These are phyloP conservation scores for Lutjanus campechanus DNA, from an alignment of 2,797 vertebrate genomes.

Conservation along the genomic window DNA sequence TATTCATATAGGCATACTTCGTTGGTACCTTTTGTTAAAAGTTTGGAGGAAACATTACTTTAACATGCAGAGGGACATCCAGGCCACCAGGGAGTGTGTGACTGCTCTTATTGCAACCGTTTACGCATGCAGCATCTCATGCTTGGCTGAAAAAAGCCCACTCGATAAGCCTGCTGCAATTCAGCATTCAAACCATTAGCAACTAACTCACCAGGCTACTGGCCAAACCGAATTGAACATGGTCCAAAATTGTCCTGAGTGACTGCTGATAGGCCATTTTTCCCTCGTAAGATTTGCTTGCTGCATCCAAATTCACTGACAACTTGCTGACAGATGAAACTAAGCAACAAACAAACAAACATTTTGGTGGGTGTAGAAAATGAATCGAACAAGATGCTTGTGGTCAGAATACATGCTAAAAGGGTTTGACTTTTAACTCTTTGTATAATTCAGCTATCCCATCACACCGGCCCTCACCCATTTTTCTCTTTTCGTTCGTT, in stretches of 20 bases:
- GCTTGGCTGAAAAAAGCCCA: slow-evolving; percentile 86
- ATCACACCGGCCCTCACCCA: slow-evolving; percentile 6
- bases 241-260: slow-evolving; percentile 11
- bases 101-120: slow-evolving; percentile 77
- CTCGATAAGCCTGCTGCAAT: slow-evolving; percentile 8
- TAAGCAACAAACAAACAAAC: background rate
- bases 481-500: slow-evolving; percentile 19
- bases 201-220: slow-evolving; percentile 1
- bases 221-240: slow-evolving; percentile 20
- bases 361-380: slow-evolving; percentile 15
- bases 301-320: slow-evolving; percentile 9
- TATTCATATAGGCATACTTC: slow-evolving; percentile 38
- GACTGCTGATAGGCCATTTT: slow-evolving; percentile 7
- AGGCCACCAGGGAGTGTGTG: slow-evolving; percentile 58
- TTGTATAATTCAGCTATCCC: slow-evolving; percentile 29
- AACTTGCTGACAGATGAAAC: slow-evolving; percentile 28
- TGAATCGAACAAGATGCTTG: slow-evolving; percentile 10
- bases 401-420: slow-evolving; percentile 32
- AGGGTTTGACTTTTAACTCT: slow-evolving; percentile 33
- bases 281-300: background rate
- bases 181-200: slow-evolving; percentile 39
- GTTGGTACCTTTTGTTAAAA: slow-evolving; percentile 17
- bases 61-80: slow-evolving; percentile 53
- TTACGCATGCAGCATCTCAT: slow-evolving; percentile 91
- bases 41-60: slow-evolving; percentile 34